Evolutionary conservation across 2,113 vertebrate species (phyloP).

Genomic region (Trogon melanurus): DNA sequence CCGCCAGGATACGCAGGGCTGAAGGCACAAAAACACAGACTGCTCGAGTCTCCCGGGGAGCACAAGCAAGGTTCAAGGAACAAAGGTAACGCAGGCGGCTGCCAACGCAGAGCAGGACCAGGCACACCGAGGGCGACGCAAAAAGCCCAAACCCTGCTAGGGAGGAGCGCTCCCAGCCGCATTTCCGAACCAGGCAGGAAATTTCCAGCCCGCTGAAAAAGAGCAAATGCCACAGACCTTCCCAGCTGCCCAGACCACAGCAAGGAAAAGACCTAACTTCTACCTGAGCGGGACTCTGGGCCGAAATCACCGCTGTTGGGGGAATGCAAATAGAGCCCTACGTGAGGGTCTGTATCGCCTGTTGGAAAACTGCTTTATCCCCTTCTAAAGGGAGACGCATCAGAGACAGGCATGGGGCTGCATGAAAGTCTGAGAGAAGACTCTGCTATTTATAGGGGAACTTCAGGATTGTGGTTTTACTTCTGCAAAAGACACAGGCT

Average conservation of each 20-base stretch:
- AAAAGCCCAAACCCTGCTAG: neutral
- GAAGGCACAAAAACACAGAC: neutral
- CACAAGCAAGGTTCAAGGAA: neutral
- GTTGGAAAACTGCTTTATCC: rapidly evolving
- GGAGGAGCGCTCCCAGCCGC: neutral
- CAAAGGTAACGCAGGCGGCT: neutral
- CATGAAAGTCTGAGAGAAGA: neutral
- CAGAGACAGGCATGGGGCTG: neutral
- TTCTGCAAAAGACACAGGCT: neutral
- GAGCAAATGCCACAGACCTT: neutral
- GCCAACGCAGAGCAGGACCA: neutral
- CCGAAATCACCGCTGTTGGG: neutral
- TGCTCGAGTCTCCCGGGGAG: neutral
- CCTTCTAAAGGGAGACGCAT: rapidly evolving
- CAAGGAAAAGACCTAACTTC: neutral
- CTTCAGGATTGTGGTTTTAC: neutral
- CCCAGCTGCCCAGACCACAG: neutral
- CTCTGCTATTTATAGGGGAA: neutral
- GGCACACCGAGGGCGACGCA: rapidly evolving
- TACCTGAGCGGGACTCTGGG: neutral
- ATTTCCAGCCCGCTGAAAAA: neutral
- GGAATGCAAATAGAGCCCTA: neutral
- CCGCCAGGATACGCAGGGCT: neutral
- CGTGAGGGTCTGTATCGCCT: neutral
- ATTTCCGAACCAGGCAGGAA: neutral